These are phyloP conservation scores for Panagrolaimus sp. DNA, from an alignment of 1,140 invertebrate species.

Conservation along the genomic window DNA sequence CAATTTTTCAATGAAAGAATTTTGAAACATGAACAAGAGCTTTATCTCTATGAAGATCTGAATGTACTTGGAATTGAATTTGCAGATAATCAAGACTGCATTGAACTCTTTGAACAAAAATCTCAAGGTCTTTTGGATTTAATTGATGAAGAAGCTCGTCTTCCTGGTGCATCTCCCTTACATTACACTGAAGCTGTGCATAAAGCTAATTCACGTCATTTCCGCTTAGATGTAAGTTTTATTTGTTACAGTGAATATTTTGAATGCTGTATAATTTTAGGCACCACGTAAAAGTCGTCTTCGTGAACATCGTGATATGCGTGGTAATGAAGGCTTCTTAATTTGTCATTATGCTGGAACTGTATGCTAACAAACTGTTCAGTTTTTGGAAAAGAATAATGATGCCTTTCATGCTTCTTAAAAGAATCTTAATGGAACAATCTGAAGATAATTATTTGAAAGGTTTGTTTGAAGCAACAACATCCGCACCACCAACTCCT, in stretches of 20 bases:
- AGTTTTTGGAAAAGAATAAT: conserved; percentile 95
- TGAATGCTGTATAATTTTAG: conserved; percentile 48
- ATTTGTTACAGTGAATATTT: too few species aligned
- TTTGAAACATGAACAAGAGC: conserved; percentile 70
- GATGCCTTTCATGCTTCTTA: conserved; percentile 88
- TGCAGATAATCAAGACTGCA: conserved; percentile 91
- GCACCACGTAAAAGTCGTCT: conserved; percentile 80
- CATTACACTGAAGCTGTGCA: conserved; percentile 90
- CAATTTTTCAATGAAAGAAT: conserved; percentile 99
- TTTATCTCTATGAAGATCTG: conserved; percentile 86
- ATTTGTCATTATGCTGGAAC: conserved; percentile 92
- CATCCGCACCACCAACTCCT: background rate
- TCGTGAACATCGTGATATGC: conserved; percentile 80
- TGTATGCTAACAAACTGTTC: conserved; percentile 87
- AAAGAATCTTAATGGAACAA: conserved; percentile 74
- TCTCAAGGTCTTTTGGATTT: conserved; percentile 80
- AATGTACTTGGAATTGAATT: conserved; percentile 86
- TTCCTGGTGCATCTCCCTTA: conserved; percentile 78
- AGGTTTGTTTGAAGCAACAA: background rate
- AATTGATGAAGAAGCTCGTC: conserved; percentile 88
- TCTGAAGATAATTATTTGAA: background rate
- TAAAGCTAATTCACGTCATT: conserved; percentile 71
- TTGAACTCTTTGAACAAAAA: conserved; percentile 85
- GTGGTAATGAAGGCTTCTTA: conserved; percentile 91
- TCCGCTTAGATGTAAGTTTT: conserved; percentile 61